Percentiles rank a stretch among this genome's conserved stretches.
Evolutionary conservation across 2,888 invertebrate species (phyloP).

Genomic region (Cancer borealis): DNA sequence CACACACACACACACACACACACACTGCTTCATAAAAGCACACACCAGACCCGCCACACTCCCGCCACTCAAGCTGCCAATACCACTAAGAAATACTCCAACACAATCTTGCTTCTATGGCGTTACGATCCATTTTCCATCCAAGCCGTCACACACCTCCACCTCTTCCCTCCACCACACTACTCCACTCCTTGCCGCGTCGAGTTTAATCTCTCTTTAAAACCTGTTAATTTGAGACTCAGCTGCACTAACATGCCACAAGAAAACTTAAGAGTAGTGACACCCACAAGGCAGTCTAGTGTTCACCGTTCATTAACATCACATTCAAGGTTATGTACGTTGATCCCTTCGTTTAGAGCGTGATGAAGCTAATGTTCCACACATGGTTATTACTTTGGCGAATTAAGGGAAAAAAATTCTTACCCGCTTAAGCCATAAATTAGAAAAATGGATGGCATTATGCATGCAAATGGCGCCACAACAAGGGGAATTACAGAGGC

Average conservation of each 20-base stretch:
- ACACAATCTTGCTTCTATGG: neutral
- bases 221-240: neutral
- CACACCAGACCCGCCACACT: neutral
- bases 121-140: neutral
- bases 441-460: slow-evolving; percentile 29
- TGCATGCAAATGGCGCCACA: slow-evolving; percentile 33
- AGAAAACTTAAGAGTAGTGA: neutral
- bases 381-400: neutral
- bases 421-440: neutral
- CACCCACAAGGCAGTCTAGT: neutral
- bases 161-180: neutral
- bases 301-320: neutral
- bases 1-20: slow-evolving; percentile 4
- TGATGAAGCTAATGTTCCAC: neutral
- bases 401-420: neutral
- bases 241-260: neutral
- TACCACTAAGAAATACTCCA: neutral
- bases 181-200: neutral
- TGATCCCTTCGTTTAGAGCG: neutral
- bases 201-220: neutral
- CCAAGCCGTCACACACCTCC: neutral
- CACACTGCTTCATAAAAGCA: neutral
- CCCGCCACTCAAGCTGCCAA: neutral
- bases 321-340: neutral
- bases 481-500: slow-evolving; percentile 1